phyloP scores from a whole-genome alignment of 1,140 invertebrate species.

The Drosophila miranda region DNA sequence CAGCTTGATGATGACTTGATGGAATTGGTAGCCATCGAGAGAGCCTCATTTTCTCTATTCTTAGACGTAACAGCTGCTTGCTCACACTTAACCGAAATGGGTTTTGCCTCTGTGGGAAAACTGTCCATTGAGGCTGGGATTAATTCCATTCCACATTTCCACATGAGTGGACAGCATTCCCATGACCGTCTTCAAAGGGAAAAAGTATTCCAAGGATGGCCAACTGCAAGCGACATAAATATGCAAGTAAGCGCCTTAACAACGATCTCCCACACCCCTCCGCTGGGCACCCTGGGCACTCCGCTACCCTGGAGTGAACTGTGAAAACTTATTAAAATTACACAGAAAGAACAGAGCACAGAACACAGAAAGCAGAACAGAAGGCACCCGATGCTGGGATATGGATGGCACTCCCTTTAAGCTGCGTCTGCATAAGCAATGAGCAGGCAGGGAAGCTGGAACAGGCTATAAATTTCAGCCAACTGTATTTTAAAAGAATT shows the following conservation, averaged over 20 bases:
- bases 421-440: slow-evolving; percentile 69
- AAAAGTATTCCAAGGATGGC: neutral
- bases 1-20: neutral
- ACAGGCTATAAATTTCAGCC: slow-evolving; percentile 65
- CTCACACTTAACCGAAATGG: neutral
- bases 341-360: slow-evolving; percentile 19
- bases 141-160: neutral
- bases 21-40: neutral
- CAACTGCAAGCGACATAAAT: slow-evolving; percentile 64
- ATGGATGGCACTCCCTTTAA: slow-evolving; percentile 42
- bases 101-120: slow-evolving; percentile 41
- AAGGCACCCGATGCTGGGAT: neutral
- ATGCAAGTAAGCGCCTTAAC: slow-evolving; percentile 77
- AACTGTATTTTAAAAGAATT: slow-evolving; percentile 79
- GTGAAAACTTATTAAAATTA: slow-evolving; percentile 74
- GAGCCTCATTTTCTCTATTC: neutral
- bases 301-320: slow-evolving; percentile 17
- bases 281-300: neutral
- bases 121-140: slow-evolving; percentile 45
- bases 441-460: slow-evolving; percentile 36
- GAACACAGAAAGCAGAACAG: slow-evolving; percentile 7
- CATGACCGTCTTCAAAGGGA: too few relatives aligned
- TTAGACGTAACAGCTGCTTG: slow-evolving; percentile 31
- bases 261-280: slow-evolving; percentile 18
- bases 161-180: neutral